phyloP scores from a whole-genome alignment of 2,888 invertebrate genomes.

The Mystacides longicornis region DNA sequence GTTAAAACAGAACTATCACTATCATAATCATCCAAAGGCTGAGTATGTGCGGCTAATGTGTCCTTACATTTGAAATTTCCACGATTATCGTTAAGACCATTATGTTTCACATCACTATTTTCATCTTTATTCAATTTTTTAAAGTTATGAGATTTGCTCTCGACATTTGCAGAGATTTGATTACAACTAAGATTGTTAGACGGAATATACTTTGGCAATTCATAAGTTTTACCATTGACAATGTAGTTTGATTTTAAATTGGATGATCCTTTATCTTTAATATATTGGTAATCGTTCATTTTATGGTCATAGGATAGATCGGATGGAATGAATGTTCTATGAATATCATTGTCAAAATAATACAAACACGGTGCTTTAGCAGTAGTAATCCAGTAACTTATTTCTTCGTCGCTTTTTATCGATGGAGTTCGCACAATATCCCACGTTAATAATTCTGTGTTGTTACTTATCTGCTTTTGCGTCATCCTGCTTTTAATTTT shows the following conservation, averaged over 20 bases:
- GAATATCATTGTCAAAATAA: slow-evolving; percentile 1
- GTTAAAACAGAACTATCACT: slow-evolving; percentile 23
- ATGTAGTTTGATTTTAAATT: background rate
- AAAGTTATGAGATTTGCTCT: too few relatives aligned
- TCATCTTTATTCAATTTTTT: too few relatives aligned
- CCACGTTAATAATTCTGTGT: background rate
- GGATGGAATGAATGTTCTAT: background rate
- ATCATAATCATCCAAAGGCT: slow-evolving; percentile 15
- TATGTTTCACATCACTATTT: too few relatives aligned
- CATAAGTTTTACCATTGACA: background rate
- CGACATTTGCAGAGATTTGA: background rate
- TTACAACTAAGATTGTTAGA: background rate
- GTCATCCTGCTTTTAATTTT: background rate
- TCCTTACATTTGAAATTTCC: background rate
- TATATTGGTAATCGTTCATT: background rate
- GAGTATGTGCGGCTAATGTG: too few relatives aligned
- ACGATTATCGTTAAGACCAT: background rate
- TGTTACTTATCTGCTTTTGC: background rate
- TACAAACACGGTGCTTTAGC: slow-evolving; percentile 40
- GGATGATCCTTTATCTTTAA: background rate
- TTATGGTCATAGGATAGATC: background rate
- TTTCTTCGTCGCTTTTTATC: slow-evolving; percentile 35
- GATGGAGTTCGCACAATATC: slow-evolving; percentile 4
- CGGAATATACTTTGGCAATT: background rate
- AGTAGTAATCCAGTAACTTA: slow-evolving; percentile 43